Conservation (phyloP, 1,140 invertebrate genomes). For the Habropoda laboriosa region DNA sequence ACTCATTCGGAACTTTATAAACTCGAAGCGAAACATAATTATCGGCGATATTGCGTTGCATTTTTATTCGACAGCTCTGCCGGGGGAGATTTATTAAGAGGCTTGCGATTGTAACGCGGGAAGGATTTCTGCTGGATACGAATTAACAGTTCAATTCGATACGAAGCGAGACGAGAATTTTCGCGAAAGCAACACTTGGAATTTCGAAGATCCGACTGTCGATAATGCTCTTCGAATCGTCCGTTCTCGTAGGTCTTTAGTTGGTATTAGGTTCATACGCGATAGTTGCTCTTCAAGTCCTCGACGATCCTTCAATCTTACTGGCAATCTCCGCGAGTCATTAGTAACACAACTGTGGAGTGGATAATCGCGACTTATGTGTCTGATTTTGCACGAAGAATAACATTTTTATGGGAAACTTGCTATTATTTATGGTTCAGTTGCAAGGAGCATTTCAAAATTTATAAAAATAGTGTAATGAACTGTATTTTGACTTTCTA, state of each 20-base stretch:
- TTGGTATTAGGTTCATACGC: constrained; percentile 12
- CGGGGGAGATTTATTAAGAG: too few species aligned
- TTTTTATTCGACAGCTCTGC: too few species aligned
- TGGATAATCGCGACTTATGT: background rate
- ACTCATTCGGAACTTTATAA: too few species aligned
- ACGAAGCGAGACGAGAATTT: constrained; percentile 8
- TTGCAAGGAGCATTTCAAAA: too few species aligned
- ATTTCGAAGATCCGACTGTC: constrained; percentile 41
- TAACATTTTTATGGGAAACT: background rate
- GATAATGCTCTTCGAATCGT: constrained; percentile 27
- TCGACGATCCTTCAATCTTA: constrained; percentile 22
- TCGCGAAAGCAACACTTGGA: constrained; percentile 29
- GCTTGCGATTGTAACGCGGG: background rate
- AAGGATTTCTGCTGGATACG: background rate
- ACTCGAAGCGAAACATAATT: too few species aligned
- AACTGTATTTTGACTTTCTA: too few species aligned
- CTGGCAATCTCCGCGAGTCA: background rate
- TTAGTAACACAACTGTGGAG: background rate
- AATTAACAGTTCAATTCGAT: constrained; percentile 24
- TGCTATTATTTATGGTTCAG: too few species aligned
- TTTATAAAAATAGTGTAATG: too few species aligned
- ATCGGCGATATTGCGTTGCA: too few species aligned
- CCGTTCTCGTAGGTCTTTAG: constrained; percentile 17
- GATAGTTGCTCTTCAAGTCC: constrained; percentile 12
- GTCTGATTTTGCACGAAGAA: background rate